Evolutionary conservation across 2,797 vertebrate species (phyloP), one percentile per base, ranked within the genome.

Genomic region (Squalus acanthias): DNA sequence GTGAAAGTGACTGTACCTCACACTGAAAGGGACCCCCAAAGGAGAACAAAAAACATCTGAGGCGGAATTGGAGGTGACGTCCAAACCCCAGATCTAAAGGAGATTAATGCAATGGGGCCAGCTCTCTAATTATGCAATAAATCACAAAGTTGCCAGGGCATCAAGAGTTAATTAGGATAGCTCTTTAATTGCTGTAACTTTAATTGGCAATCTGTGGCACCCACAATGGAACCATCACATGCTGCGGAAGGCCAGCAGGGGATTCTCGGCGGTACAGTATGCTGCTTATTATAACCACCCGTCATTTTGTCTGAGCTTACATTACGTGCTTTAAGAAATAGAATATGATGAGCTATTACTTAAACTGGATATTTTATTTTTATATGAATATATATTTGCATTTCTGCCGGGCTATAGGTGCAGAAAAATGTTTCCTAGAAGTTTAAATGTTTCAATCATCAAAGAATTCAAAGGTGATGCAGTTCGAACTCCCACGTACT

Each of bases 171-270:
- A 97, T 97, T 97, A 97, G 97, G 96, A 96, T 96, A 53, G 70
- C 96, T 29, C 96, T 97, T 97, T 97, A 97, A 98, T 97, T 97
- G 97, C 97, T 65, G 96, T 96, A 96, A 96, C 22, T 97, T 97
- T 98, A 98, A 98, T 98, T 98, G 97, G 97, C 97, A 98, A 97
- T 97, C 96, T 93, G 97, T 96, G 97, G 96, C 94, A 95, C 94
- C 70, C 94, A 76, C 70, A 74, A 57, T 95, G 97, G 97, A 97
- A 97, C 97, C 97, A 96, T 97, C 97, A 97, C 96, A 97, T 96
- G 96, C 96, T 96, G 96, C 96, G 97, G 96, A 97, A 97, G 96
- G 97, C 97, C 97, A 97, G 97, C 97, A 96, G 96, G 96, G 96
- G 96, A 96, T 96, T 97, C 97, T 5, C 63, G 96, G 96, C 79